Evolutionary conservation across 2,113 vertebrate genomes (phyloP), one percentile per base, ranked within the genome.

Genomic region (Scomber colias): DNA sequence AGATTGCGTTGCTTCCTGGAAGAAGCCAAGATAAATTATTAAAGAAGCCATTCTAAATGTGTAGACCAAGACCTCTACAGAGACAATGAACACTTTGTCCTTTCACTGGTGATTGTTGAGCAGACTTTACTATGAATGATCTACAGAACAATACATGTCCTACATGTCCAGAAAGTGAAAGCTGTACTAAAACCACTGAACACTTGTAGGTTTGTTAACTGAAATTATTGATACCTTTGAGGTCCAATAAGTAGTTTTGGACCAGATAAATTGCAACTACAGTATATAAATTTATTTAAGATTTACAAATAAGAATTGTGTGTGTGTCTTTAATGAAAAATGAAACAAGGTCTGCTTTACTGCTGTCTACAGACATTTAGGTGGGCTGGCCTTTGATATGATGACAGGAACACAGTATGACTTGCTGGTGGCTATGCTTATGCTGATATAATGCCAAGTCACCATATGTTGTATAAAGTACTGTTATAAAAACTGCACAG

Each of bases 11-110:
- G 81, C 87, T 92, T 91, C 89, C 85, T 84, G 89, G 82, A 91
- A 86, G 86, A 88, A 86, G 83, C 74, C 64, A 51, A 16, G 67
- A 90, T 93, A 75, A 93, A 94, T 92, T 93, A 93, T 92, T 94
- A 89, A 93, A 90, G 89, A 75, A 82, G 73, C 50, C 61, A 63
- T 73, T 90, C 83, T 85, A 90, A 92, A 94, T 86, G 77, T 78
- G 89, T 82, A 61, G 78, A 70, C 69, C 11, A 16, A 71, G 82
- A 82, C 77, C 56, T 71, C 75, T 53, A 14, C 64, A 78, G 83
- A 83, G 77, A 89, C 81, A 82, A 82, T 77, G 71, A 85, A 87
- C 61, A 60, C 67, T 79, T 63, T 83, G 71, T 79, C 71, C 74
- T 79, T 72, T 62, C 53, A 60, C 50, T 53, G 44, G 56, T 49